Evolutionary conservation across 2,888 invertebrate species (phyloP).

Genomic region (Watsonalla binaria): DNA sequence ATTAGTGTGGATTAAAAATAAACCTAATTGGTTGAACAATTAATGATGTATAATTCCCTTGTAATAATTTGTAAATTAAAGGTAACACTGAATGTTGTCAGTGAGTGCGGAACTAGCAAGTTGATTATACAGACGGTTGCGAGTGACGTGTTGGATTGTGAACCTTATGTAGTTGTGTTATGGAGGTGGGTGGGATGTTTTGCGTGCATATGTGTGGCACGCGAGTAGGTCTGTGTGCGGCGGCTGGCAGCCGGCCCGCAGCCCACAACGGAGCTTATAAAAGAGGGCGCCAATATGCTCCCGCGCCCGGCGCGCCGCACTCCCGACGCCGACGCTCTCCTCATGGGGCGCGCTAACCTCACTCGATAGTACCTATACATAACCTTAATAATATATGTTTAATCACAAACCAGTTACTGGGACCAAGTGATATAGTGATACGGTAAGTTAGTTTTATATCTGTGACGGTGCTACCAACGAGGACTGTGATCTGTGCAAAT

Average conservation of each 20-base stretch:
- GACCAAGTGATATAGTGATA: conserved; percentile 77
- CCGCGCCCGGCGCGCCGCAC: conserved; percentile 72
- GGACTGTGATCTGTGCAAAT: conserved; percentile 66
- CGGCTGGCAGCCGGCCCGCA: conserved; percentile 60
- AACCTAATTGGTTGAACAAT: conserved; percentile 12
- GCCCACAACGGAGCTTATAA: conserved; percentile 73
- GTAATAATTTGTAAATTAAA: conserved; percentile 53
- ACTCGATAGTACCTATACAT: conserved; percentile 62
- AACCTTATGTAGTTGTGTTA: conserved; percentile 25
- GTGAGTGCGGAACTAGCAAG: conserved; percentile 28
- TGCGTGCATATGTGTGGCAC: background rate
- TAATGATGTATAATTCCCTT: conserved; percentile 36
- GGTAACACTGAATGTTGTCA: conserved; percentile 38
- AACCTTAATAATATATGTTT: conserved; percentile 57
- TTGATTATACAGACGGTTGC: conserved; percentile 14
- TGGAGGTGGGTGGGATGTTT: background rate
- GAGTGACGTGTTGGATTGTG: conserved; percentile 15
- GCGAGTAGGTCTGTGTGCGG: conserved; percentile 7
- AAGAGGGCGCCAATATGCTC: conserved; percentile 62
- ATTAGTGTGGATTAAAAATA: too few species aligned
- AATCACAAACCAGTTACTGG: conserved; percentile 55
- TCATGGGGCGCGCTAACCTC: conserved; percentile 76
- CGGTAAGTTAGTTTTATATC: conserved; percentile 64
- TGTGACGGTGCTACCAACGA: conserved; percentile 53
- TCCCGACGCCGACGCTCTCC: conserved; percentile 63